Conservation (phyloP, 2,888 invertebrate species). For the Apodemia zela region DNA sequence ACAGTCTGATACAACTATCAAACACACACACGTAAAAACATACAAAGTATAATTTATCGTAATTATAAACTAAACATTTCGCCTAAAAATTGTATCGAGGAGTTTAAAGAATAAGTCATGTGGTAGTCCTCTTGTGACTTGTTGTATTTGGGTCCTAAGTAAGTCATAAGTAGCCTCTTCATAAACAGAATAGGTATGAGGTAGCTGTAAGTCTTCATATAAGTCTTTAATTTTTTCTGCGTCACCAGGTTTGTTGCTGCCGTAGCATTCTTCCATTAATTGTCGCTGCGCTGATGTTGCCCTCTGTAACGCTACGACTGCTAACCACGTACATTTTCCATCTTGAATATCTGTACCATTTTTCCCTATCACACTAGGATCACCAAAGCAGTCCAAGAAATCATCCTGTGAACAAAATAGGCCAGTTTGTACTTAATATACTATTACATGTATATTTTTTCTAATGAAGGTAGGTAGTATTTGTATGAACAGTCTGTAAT, state of each 20-base stretch:
- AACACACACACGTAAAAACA: not conserved
- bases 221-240: constrained; percentile 86
- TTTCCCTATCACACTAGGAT: constrained; percentile 92
- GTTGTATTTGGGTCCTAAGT: constrained; percentile 90
- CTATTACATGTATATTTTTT: too few species aligned
- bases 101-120: constrained; percentile 91
- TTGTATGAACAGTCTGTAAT: too few species aligned
- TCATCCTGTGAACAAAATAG: constrained; percentile 83
- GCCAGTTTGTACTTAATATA: not conserved
- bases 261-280: constrained; percentile 89
- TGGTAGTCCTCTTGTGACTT: constrained; percentile 89
- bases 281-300: constrained; percentile 85
- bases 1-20: not conserved
- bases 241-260: constrained; percentile 82
- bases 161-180: constrained; percentile 92
- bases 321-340: constrained; percentile 97
- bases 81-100: constrained; percentile 89
- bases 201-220: constrained; percentile 88
- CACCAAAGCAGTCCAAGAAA: constrained; percentile 94
- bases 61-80: constrained; percentile 24
- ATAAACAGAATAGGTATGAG: constrained; percentile 87
- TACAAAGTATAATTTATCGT: not conserved
- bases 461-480: too few species aligned
- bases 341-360: constrained; percentile 95
- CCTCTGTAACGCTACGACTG: constrained; percentile 92